Conservation (phyloP, 2,888 invertebrate species). For the Morinoia aosen region DNA sequence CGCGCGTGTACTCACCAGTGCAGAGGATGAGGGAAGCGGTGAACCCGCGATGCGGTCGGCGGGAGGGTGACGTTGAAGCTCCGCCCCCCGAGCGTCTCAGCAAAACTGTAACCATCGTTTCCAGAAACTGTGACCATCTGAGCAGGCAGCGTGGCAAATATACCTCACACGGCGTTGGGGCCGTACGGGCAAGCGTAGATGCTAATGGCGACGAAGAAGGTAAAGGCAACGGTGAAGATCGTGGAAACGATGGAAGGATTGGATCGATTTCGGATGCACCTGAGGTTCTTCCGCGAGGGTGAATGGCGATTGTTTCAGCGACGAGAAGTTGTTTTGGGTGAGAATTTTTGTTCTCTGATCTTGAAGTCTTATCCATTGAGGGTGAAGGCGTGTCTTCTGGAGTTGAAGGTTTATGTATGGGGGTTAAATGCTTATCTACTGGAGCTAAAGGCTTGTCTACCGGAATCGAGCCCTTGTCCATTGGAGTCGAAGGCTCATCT, state of each 20-base stretch:
- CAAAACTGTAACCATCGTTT: background rate
- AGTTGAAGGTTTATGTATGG: no score
- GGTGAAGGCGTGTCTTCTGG: no score
- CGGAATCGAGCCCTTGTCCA: background rate
- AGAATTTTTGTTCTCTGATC: background rate
- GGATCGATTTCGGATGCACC: background rate
- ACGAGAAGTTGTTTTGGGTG: background rate
- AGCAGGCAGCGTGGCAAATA: background rate
- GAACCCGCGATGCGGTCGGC: background rate
- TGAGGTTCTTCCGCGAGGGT: background rate
- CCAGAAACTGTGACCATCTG: background rate
- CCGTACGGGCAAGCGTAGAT: no score
- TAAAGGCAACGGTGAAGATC: background rate
- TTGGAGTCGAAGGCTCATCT: background rate
- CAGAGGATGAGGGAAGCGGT: background rate
- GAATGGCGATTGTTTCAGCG: background rate
- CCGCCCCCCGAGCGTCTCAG: background rate
- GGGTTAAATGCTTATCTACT: background rate
- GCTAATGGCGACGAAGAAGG: background rate
- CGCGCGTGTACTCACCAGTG: background rate
- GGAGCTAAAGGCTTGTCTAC: background rate
- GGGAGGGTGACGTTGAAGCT: background rate
- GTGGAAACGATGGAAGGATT: background rate
- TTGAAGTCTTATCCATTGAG: background rate
- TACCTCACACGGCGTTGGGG: no score